Base-by-base conservation (phyloP, 1,140 invertebrate genomes). In the Cherax quadricarinatus region DNA sequence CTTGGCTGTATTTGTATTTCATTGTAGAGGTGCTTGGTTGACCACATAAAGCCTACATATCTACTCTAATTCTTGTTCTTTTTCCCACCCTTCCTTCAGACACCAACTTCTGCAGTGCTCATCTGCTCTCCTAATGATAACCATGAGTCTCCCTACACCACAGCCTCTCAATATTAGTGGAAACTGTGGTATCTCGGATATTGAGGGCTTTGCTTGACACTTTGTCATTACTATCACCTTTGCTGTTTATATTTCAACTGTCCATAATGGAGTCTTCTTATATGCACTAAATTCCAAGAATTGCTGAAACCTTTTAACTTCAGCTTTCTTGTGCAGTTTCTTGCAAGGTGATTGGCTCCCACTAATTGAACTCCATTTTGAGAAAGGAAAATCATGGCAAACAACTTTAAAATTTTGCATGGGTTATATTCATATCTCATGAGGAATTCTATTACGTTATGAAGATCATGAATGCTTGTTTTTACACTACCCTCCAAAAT, bases 21-120 rank as follows among this genome's bases (percentile, higher is more conserved):
- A 91, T 91, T 91, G 90, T 91, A 91, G 90, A 91, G 90, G 90
- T 91, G 90, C 90, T 91, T 91, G 90, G 90, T 91, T 91, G 90
- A 91, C 90, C 84, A 91, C 90, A 91, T 91, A 91, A 91, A 91
- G 90, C 90, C 90, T 91, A 91, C 90, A 91, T 91, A 91, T 91
- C 90, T 91, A 91, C 90, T 91, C 90, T 91, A 82, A 91, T 91
- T 91, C 90, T 91, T 91, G 90, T 91, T 91, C 90, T 91, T 91
- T 91, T 91, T 90, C 87, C 84, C 90, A 86, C 84, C 90, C 90
- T 91, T 86, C 85, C 90, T 91, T 91, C 90, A 91, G 79, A 91
- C 90, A 90, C 88, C 88, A 90, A 86, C 79, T 86, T 91, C 89
- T 91, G 83, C 84, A 91, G 90, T 91, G 90, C 57, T 84, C 84